These are phyloP conservation scores for Oedothorax gibbosus DNA, from an alignment of 1,140 invertebrate species.

Conservation along the genomic window DNA sequence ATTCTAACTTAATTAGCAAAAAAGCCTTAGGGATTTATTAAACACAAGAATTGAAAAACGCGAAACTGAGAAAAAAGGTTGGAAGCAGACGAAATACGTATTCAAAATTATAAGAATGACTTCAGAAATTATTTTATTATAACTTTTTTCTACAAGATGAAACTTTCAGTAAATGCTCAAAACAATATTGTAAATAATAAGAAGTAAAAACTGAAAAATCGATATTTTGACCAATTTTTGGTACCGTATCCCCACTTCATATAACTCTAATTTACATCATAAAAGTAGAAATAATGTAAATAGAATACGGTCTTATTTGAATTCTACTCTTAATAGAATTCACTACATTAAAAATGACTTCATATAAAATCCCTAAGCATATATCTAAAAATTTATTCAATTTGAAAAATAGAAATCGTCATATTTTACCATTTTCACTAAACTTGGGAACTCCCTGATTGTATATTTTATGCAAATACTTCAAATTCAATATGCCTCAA, in stretches of 20 bases:
- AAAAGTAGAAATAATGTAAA: not conserved
- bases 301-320: not conserved
- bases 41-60: no score
- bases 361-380: not conserved
- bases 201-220: no score
- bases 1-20: not conserved
- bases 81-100: no score
- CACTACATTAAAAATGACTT: not conserved
- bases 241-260: not conserved
- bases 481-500: not conserved
- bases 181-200: no score
- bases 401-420: not conserved
- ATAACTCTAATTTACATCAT: no score
- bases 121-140: no score
- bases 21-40: no score
- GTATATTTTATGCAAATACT: constrained; percentile 17
- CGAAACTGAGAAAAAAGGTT: no score
- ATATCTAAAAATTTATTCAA: not conserved
- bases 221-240: not conserved
- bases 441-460: not conserved
- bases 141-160: no score
- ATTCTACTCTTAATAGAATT: not conserved
- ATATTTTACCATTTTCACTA: not conserved
- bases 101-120: no score
- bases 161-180: no score